Evolutionary conservation across 2,113 vertebrate genomes (phyloP).

Genomic region (Myotis brandtii): DNA sequence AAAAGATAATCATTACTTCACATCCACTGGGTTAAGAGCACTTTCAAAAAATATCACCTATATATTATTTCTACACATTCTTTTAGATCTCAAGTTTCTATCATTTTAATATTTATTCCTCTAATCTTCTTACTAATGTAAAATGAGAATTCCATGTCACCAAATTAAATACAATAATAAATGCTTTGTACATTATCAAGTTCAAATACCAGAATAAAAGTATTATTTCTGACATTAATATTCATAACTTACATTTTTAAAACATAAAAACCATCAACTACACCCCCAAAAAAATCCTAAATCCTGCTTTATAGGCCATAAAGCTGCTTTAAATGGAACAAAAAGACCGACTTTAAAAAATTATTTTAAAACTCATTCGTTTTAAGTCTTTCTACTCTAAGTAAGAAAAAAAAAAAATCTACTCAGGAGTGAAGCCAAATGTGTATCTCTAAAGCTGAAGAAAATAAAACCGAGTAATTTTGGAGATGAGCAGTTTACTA

Average conservation of each 20-base stretch:
- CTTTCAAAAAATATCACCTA: not conserved
- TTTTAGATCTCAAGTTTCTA: not conserved
- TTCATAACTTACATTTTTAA: conserved; percentile 33
- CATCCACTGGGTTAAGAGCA: not conserved
- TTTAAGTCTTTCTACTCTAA: not conserved
- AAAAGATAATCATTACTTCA: not conserved
- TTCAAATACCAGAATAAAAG: conserved; percentile 42
- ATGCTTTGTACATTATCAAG: not conserved
- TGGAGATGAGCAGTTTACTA: not conserved
- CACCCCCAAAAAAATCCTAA: conserved; percentile 1
- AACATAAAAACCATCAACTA: not conserved
- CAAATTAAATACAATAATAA: conserved; percentile 31
- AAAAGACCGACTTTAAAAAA: not conserved
- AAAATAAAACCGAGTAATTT: not conserved
- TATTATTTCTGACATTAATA: conserved; percentile 43
- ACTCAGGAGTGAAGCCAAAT: not conserved
- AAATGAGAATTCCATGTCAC: conserved; percentile 19
- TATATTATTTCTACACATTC: not conserved
- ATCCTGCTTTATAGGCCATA: not conserved
- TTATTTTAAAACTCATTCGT: not conserved
- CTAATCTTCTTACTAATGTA: conserved; percentile 7
- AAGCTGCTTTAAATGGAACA: conserved; percentile 27
- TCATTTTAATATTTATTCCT: not conserved
- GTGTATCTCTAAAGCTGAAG: conserved; percentile 9
- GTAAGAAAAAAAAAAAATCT: not conserved